Evolutionary conservation across 2,797 vertebrate species (phyloP).

Genomic region (Threskiornis aethiopicus): DNA sequence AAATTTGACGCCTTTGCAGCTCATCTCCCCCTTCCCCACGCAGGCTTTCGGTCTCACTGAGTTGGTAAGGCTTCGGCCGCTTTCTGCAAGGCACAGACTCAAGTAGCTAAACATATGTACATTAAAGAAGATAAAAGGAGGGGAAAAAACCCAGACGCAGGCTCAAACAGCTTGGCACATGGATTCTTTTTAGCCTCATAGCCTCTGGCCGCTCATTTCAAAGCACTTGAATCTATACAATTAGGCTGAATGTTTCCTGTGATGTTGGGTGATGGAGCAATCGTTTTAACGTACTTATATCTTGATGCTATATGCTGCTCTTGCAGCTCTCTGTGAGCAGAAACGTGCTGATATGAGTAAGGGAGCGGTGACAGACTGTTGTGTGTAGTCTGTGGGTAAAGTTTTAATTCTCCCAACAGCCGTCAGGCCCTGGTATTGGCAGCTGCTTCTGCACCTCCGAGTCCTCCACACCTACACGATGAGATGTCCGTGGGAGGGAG

Average conservation of each 20-base stretch:
- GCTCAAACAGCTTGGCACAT: neutral
- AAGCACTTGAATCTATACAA: neutral
- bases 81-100: neutral
- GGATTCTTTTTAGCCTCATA: neutral
- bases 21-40: neutral
- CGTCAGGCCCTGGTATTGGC: neutral
- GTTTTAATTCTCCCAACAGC: neutral
- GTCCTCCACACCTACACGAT: neutral
- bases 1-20: neutral
- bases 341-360: rapidly evolving
- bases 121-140: neutral
- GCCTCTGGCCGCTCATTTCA: neutral
- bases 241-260: neutral
- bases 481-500: neutral
- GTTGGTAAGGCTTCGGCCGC: neutral
- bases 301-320: neutral
- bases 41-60: neutral
- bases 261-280: neutral
- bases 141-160: neutral
- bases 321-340: neutral
- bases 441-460: neutral
- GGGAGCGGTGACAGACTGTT: neutral
- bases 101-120: neutral
- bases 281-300: neutral
- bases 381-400: neutral